Base-by-base conservation (phyloP, 2,797 vertebrate genomes). In the Podarcis siculus region DNA sequence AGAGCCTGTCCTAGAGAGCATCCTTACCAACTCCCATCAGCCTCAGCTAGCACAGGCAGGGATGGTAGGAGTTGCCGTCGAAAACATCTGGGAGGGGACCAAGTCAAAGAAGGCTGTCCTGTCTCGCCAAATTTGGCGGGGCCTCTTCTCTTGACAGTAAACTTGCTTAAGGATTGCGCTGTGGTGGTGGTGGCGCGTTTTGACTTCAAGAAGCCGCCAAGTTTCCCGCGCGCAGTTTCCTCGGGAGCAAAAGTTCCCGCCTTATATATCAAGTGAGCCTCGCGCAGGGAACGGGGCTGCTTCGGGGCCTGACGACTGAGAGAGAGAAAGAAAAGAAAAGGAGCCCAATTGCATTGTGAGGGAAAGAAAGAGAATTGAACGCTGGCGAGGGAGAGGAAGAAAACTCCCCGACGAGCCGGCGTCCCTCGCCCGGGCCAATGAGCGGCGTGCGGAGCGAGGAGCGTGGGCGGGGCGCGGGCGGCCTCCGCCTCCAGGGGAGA, bases 391-490 rank as follows among this genome's bases (percentile, higher is more conserved):
- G 25, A 73, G 72, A 8, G 21, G 45, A 39, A 23, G 75, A 77
- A 42, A 17, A 39, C 61, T 39, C 73, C 64, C 45, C 23, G 2
- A n/a, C 39, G n/a, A 55, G 72, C 87, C 82, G 87, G 87, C 58
- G 39, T 61, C 49, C 66, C 35, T 3, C 25, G 45, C 32, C 19
- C 5, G 35, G 87, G 87, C 87, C 87, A 89, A 89, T 89, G 87
- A 61, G 13, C 30, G n/a, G 1, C 8, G 66, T 30, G 75, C 25
- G 12, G 9, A 71, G 30, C 42, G 69, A 32, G 76, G 42, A 25
- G 25, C 8, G 6, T 45, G n/a, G 87, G 87, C 75, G 75, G 55
- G 76, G 37, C 76, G 61, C 17, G 82, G 77, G 87, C 27, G 32
- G 87, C 21, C 82, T 79, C 82, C 66, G 49, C 82, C 67, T 49